Evolutionary conservation across 2,113 vertebrate species (phyloP).

Genomic region (Tragulus kanchil): DNA sequence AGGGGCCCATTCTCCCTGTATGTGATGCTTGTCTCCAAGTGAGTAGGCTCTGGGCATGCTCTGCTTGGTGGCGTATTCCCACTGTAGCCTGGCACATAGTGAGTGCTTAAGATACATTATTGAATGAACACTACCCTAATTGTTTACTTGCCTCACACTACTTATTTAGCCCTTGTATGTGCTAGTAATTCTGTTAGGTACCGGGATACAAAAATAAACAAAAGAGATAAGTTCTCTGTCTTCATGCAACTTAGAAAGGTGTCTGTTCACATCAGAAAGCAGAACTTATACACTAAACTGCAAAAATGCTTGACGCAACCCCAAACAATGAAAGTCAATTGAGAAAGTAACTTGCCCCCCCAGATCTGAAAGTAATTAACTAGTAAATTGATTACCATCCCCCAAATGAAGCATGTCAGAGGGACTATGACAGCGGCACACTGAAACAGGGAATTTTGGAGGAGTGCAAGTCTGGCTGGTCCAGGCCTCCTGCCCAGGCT

Average conservation of each 20-base stretch:
- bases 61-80: neutral
- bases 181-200: neutral
- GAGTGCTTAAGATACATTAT: neutral
- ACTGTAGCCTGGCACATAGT: neutral
- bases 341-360: neutral
- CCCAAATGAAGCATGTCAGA: neutral
- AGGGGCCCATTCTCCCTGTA: rapidly evolving
- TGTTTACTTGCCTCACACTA: neutral
- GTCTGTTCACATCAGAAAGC: neutral
- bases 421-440: neutral
- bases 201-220: neutral
- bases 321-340: neutral
- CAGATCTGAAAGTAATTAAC: conserved; percentile 41
- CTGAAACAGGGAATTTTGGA: neutral
- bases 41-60: neutral
- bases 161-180: neutral
- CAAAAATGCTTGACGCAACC: neutral
- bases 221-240: neutral
- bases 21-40: neutral
- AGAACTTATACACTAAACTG: neutral
- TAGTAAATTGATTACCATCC: neutral
- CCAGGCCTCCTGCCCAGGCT: neutral
- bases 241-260: neutral
- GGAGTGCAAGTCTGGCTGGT: rapidly evolving
- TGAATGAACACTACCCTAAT: neutral